Evolutionary conservation across 2,888 invertebrate genomes (phyloP).

Genomic region (Coenonympha glycerion): DNA sequence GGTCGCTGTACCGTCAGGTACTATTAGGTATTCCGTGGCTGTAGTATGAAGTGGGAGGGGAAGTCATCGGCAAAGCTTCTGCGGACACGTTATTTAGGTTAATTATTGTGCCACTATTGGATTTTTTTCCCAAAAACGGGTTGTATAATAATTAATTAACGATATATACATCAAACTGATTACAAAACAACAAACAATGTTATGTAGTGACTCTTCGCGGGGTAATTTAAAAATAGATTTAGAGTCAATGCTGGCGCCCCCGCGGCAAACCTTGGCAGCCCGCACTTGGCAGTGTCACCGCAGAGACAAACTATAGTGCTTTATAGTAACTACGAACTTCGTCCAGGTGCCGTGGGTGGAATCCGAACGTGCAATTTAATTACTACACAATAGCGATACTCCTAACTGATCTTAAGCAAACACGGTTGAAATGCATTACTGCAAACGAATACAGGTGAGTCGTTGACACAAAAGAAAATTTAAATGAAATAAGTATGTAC

Average conservation of each 20-base stretch:
- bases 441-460: conserved; percentile 1
- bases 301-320: not conserved
- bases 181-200: not conserved
- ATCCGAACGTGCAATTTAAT: conserved; percentile 23
- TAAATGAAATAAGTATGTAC: not conserved
- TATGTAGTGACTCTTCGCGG: not conserved
- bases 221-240: conserved; percentile 26
- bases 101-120: too few species aligned
- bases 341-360: conserved; percentile 36
- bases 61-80: too few species aligned
- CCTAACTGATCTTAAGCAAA: conserved; percentile 17
- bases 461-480: not conserved
- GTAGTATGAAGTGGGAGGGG: too few species aligned
- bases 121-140: too few species aligned
- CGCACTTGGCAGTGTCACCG: conserved; percentile 41
- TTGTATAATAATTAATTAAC: too few species aligned
- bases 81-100: not conserved
- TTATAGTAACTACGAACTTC: too few species aligned
- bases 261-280: conserved; percentile 46
- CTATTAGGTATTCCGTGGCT: too few species aligned
- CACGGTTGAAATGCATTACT: conserved; percentile 8
- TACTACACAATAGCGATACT: conserved; percentile 20
- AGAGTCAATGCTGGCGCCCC: conserved; percentile 34
- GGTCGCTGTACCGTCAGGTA: too few species aligned
- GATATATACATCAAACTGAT: not conserved